phyloP scores from a whole-genome alignment of 2,797 vertebrate species.

The Linurgus olivaceus region DNA sequence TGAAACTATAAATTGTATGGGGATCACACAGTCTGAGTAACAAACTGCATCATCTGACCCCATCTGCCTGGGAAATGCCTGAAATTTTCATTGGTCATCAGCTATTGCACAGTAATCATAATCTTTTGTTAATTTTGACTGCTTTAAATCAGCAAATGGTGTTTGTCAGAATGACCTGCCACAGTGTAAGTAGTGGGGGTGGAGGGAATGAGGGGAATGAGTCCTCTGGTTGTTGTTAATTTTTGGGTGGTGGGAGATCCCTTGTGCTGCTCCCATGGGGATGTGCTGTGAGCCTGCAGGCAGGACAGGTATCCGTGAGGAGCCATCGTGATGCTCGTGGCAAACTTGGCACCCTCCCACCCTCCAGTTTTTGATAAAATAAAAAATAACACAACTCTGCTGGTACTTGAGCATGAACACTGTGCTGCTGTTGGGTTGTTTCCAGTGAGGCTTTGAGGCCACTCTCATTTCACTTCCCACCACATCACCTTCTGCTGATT shows the following conservation, averaged over 20 bases:
- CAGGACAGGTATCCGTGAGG: accelerated
- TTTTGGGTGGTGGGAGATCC: not conserved
- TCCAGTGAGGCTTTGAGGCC: not conserved
- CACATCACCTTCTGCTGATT: not conserved
- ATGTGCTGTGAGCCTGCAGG: not conserved
- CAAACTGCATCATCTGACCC: not conserved
- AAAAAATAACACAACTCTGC: too few species aligned
- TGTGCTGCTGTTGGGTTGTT: not conserved
- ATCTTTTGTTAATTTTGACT: not conserved
- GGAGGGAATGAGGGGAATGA: not conserved
- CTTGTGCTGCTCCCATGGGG: not conserved
- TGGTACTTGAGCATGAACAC: accelerated
- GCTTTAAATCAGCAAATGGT: not conserved
- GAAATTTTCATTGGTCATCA: not conserved
- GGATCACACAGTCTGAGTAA: not conserved
- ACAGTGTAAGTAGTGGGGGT: accelerated
- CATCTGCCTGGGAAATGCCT: not conserved
- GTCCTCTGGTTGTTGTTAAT: not conserved
- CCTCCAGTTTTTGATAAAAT: not conserved
- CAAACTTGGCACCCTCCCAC: not conserved
- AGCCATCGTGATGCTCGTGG: accelerated
- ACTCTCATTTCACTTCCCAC: not conserved
- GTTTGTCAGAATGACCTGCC: not conserved
- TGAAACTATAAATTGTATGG: not conserved
- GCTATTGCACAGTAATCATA: not conserved